Conservation (phyloP, 2,888 invertebrate genomes). For the Panopea generosa region DNA sequence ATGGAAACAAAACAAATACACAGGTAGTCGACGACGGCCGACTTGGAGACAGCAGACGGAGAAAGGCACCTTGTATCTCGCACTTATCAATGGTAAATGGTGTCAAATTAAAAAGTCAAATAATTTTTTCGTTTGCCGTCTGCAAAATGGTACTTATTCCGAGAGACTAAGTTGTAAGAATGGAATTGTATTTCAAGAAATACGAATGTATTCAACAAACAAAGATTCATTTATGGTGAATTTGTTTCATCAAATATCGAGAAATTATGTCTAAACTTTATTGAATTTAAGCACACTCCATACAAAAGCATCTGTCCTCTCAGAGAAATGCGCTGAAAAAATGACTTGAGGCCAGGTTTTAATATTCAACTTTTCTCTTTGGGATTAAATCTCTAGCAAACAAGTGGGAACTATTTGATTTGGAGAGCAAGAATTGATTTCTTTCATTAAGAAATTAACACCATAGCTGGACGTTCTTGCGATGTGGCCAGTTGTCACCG, state of each 20-base stretch:
- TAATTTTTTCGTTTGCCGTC: conserved; percentile 4
- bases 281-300: conserved; percentile 6
- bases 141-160: conserved; percentile 16
- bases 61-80: background rate
- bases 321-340: background rate
- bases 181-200: conserved; percentile 11
- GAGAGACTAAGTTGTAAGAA: conserved; percentile 12
- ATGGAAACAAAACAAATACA: conserved; percentile 8
- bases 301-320: conserved; percentile 18
- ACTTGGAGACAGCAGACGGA: conserved; percentile 5
- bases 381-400: background rate
- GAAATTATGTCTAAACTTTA: conserved; percentile 2
- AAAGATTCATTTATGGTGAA: conserved; percentile 34
- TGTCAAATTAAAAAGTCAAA: conserved; percentile 14
- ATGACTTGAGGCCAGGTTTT: conserved; percentile 2
- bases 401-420: background rate
- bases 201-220: conserved; percentile 16
- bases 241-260: conserved; percentile 25
- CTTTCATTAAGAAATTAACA: too few species aligned
- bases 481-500: too few species aligned
- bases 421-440: too few species aligned
- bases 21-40: conserved; percentile 2
- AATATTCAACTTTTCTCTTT: background rate
- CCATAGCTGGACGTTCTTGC: too few species aligned
- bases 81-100: conserved; percentile 1